Evolutionary conservation across 2,797 vertebrate species (phyloP).

Genomic region (Sebastes nivosus): DNA sequence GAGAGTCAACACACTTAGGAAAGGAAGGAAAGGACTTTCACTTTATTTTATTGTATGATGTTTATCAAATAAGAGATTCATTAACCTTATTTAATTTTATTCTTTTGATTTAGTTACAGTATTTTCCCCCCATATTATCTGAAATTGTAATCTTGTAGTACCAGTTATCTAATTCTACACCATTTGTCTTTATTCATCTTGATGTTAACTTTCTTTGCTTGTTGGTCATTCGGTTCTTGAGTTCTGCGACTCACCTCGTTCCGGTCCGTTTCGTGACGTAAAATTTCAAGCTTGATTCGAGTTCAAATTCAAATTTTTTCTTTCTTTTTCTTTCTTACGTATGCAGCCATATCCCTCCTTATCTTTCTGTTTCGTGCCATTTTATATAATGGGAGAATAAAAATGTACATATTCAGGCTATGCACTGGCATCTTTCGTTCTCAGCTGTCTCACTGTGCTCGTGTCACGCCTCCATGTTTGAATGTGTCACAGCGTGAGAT

Average conservation of each 20-base stretch:
- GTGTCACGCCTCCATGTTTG: conserved; percentile 26
- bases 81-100: neutral
- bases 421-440: conserved; percentile 56
- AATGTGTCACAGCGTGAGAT: conserved; percentile 22
- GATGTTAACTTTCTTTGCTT: neutral
- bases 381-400: conserved; percentile 1
- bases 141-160: conserved; percentile 37
- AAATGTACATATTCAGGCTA: conserved; percentile 61
- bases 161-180: neutral
- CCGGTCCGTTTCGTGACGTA: neutral
- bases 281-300: neutral
- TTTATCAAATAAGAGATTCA: neutral
- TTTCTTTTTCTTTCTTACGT: neutral
- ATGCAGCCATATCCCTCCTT: neutral
- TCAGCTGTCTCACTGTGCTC: conserved; percentile 23
- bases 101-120: neutral
- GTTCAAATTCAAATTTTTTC: neutral
- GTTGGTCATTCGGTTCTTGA: neutral
- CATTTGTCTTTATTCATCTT: neutral
- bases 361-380: neutral
- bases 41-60: neutral
- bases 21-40: conserved; percentile 17
- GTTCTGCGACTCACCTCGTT: neutral
- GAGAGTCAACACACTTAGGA: conserved; percentile 57
- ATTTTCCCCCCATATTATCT: conserved; percentile 11